These are phyloP conservation scores for Callyntrura guangdongensis DNA, from an alignment of 2,888 invertebrate genomes.

Conservation along the genomic window DNA sequence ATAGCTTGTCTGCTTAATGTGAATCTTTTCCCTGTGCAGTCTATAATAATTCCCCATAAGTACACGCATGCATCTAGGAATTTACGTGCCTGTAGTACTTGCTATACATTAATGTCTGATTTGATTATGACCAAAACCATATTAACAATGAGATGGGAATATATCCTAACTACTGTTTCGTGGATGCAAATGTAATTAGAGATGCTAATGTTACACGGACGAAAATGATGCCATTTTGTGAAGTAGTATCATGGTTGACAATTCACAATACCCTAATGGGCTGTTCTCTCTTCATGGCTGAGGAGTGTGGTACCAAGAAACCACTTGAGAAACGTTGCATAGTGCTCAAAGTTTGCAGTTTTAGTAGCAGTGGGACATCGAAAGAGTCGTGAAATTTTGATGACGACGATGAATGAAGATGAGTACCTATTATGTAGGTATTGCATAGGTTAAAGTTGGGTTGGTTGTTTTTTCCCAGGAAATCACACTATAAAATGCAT, in stretches of 20 bases:
- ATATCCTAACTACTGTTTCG: slow-evolving; percentile 40
- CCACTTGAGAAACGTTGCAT: no score
- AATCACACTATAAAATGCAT: slow-evolving; percentile 37
- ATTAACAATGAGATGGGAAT: slow-evolving; percentile 35
- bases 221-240: slow-evolving; percentile 42
- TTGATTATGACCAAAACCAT: slow-evolving; percentile 71
- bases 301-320: background rate
- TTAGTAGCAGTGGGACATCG: background rate
- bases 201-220: background rate
- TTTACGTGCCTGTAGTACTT: no score
- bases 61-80: no score
- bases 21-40: slow-evolving; percentile 50
- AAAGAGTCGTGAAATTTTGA: background rate
- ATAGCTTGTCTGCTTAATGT: slow-evolving; percentile 37
- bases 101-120: slow-evolving; percentile 45
- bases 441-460: slow-evolving; percentile 22
- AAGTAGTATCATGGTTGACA: slow-evolving; percentile 39
- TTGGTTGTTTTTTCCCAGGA: slow-evolving; percentile 41
- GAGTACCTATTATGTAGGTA: background rate
- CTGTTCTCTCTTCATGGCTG: background rate
- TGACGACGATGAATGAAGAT: background rate
- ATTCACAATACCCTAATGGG: slow-evolving; percentile 12
- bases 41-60: background rate
- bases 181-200: slow-evolving; percentile 51
- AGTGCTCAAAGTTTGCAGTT: no score